Percentiles rank a stretch among this genome's conserved stretches.
phyloP scores from a whole-genome alignment of 2,888 invertebrate species.

The Luperina nickerlii region DNA sequence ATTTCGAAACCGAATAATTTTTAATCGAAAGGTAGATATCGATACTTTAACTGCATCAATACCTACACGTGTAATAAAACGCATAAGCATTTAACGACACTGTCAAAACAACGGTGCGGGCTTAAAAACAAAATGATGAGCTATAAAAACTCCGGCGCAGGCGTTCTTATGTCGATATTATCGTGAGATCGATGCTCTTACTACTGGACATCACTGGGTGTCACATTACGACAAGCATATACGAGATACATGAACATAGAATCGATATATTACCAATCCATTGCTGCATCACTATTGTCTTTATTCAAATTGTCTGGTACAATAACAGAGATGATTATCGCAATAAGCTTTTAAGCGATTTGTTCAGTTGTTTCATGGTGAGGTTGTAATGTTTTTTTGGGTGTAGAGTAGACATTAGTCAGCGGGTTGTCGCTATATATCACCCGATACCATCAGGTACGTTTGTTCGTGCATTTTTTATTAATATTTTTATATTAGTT shows the following conservation, averaged over 20 bases:
- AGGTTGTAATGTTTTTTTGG: conserved; percentile 58
- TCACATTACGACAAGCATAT: conserved; percentile 52
- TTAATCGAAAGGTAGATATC: conserved; percentile 49
- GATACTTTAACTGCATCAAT: conserved; percentile 51
- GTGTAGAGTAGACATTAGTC: conserved; percentile 71
- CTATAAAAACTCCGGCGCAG: conserved; percentile 63
- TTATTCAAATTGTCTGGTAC: not conserved
- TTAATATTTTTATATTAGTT: conserved; percentile 73
- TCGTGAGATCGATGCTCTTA: conserved; percentile 63
- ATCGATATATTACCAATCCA: conserved; percentile 30
- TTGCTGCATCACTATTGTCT: conserved; percentile 27
- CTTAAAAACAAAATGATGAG: conserved; percentile 65
- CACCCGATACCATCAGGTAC: conserved; percentile 73
- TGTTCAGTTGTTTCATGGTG: conserved; percentile 32
- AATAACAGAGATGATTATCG: conserved; percentile 38
- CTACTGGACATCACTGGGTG: conserved; percentile 69
- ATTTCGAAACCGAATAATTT: conserved; percentile 52
- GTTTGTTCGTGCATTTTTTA: conserved; percentile 69
- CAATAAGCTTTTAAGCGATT: conserved; percentile 40
- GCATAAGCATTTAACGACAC: conserved; percentile 60
- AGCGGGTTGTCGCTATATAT: conserved; percentile 72
- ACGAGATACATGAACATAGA: conserved; percentile 13
- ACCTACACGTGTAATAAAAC: conserved; percentile 53
- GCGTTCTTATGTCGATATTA: conserved; percentile 65
- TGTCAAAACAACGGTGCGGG: conserved; percentile 61